Base-by-base conservation (phyloP, 2,797 vertebrate species). In the Anomalospiza imberbis region DNA sequence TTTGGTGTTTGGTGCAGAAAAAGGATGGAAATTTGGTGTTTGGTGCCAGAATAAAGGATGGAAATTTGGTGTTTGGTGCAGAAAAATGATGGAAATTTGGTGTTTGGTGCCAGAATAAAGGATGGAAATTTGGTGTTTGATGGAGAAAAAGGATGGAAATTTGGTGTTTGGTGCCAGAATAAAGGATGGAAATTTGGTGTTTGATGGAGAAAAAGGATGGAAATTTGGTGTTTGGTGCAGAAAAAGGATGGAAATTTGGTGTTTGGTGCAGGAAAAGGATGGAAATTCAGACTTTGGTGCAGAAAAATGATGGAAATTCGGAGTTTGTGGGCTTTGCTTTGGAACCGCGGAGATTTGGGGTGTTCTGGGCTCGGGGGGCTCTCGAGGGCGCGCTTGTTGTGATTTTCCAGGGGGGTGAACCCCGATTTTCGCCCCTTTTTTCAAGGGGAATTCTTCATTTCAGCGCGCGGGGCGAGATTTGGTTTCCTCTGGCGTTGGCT, bases 191-290 rank as follows among this genome's bases (percentile, higher is more conserved):
- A 45, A 20, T 38, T 45, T 5, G 44, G 44, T 21, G 20, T 45
- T 20, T 45, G 44, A 44, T 21, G 16, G 40, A 11, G 40, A 11
- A 51, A 51, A 17, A 51, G 6, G 17, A 29, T 29, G 50, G 20
- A 15, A 55, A n/a, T 4, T 55, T 1, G 13, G 32, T 10, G 18
- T 22, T 51, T 1, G 3, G 40, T 7, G 47, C 12, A 7, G 2
- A 5, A 24, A 34, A 58, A 24, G 15, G 36, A 7, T 0, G 24
- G 32, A 8, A 47, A 51, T 7, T 29, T 15, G 38, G 22, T 53
- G 7, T 47, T 58, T 18, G 8, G n/a, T n/a, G n/a, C n/a, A 7
- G n/a, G n/a, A 51, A 51, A 17, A 51, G 6, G 17, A 29, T 29
- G 50, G 20, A 15, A 55, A n/a, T 4, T 55, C 1, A 13, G 32